phyloP scores from a whole-genome alignment of 1,140 invertebrate genomes.

The Pogonomyrmex californicus region DNA sequence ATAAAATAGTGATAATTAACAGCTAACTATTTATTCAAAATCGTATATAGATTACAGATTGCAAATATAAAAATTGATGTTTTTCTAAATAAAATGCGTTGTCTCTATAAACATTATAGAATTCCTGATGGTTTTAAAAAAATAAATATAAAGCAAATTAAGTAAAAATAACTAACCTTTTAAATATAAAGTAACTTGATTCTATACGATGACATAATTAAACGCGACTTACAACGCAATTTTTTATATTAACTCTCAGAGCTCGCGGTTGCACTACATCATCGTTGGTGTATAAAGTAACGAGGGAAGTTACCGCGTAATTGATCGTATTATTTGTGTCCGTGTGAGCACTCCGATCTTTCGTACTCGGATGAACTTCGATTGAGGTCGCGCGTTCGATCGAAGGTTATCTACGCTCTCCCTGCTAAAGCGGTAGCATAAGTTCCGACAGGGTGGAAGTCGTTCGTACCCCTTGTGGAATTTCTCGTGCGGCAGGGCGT shows the following conservation, averaged over 20 bases:
- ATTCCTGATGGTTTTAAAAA: neutral
- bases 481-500: conserved; percentile 47
- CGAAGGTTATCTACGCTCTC: conserved; percentile 63
- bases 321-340: conserved; percentile 64
- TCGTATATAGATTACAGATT: neutral
- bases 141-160: neutral
- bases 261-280: conserved; percentile 5
- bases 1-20: neutral
- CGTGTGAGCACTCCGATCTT: conserved; percentile 39
- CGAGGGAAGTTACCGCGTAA: conserved; percentile 53
- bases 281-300: conserved; percentile 41
- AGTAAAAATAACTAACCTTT: neutral
- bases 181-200: neutral
- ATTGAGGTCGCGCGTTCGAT: conserved; percentile 68
- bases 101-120: neutral
- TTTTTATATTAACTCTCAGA: conserved; percentile 17
- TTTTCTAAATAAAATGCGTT: neutral
- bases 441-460: conserved; percentile 59
- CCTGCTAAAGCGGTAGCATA: conserved; percentile 34
- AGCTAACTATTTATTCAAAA: neutral
- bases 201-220: neutral
- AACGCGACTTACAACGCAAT: neutral
- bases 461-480: conserved; percentile 62
- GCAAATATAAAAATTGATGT: neutral
- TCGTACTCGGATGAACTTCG: conserved; percentile 62